Conservation (phyloP, 2,888 invertebrate species). For the Zaprionus obscuricornis region DNA sequence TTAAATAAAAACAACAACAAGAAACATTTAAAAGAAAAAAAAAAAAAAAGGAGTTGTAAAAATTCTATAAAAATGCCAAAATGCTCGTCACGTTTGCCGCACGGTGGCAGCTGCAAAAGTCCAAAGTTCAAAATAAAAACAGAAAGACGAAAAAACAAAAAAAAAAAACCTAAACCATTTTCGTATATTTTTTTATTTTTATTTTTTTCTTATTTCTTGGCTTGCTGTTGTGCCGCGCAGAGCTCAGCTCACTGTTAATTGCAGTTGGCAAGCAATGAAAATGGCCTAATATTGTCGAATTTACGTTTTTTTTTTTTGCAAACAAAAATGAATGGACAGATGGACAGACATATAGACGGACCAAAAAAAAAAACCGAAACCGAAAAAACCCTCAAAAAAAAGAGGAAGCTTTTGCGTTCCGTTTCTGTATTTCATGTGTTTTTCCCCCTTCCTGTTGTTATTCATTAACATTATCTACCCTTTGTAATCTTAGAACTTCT, state of each 20-base stretch:
- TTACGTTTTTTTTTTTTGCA: slow-evolving; percentile 40
- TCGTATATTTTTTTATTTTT: neutral
- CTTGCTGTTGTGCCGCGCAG: slow-evolving; percentile 49
- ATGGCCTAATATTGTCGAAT: slow-evolving; percentile 73
- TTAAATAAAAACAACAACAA: slow-evolving; percentile 11
- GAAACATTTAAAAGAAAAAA: too few species aligned
- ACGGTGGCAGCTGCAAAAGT: slow-evolving; percentile 52
- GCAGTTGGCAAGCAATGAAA: slow-evolving; percentile 48
- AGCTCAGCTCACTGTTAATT: slow-evolving; percentile 69
- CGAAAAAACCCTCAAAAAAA: slow-evolving; percentile 28
- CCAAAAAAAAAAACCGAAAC: neutral
- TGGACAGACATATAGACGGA: too few species aligned
- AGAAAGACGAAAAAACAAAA: slow-evolving; percentile 3
- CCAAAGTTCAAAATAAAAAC: slow-evolving; percentile 12
- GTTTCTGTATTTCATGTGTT: slow-evolving; percentile 1
- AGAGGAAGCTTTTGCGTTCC: slow-evolving; percentile 25
- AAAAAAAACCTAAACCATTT: slow-evolving; percentile 44
- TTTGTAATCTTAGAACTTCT: slow-evolving; percentile 62
- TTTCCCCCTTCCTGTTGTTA: slow-evolving; percentile 31
- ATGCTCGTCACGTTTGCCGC: slow-evolving; percentile 65
- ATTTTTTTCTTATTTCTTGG: slow-evolving; percentile 20
- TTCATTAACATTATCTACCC: slow-evolving; percentile 77
- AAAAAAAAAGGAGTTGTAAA: slow-evolving; percentile 43
- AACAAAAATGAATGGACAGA: too few species aligned
- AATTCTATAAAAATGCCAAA: slow-evolving; percentile 53